A percentile compares a stretch with the other conserved stretches of the same genome.
Conservation (phyloP, 92 coral and sea anemone species). For the Palythoa grandiflora region DNA sequence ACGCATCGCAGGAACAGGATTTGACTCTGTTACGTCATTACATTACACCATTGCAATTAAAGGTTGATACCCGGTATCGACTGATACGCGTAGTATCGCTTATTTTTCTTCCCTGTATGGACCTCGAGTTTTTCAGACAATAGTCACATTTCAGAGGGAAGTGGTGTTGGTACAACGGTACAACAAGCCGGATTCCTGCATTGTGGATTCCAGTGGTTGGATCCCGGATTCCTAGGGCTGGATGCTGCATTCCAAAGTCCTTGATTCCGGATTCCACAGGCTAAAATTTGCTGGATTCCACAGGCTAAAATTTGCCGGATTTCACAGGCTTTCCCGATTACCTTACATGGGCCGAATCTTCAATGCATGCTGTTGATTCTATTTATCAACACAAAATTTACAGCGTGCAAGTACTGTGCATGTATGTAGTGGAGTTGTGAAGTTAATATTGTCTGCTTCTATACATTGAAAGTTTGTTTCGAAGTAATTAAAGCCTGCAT, state of each 20-base stretch:
- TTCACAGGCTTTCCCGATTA: too few species aligned
- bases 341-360: too few species aligned
- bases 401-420: neutral
- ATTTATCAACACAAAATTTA: neutral
- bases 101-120: neutral
- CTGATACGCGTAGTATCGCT: neutral
- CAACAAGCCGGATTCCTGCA: conserved; percentile 30
- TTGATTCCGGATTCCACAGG: too few species aligned
- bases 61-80: neutral
- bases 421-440: neutral
- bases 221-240: too few species aligned
- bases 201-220: neutral
- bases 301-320: too few species aligned
- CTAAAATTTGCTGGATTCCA: too few species aligned
- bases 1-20: neutral
- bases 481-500: neutral
- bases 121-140: neutral
- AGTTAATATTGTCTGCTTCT: neutral
- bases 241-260: too few species aligned
- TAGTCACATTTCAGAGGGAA: neutral
- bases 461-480: neutral
- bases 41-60: neutral
- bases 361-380: too few species aligned
- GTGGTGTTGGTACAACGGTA: neutral
- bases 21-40: neutral